Base-by-base conservation (phyloP, 2,113 vertebrate genomes). In the Dissostichus mawsoni region DNA sequence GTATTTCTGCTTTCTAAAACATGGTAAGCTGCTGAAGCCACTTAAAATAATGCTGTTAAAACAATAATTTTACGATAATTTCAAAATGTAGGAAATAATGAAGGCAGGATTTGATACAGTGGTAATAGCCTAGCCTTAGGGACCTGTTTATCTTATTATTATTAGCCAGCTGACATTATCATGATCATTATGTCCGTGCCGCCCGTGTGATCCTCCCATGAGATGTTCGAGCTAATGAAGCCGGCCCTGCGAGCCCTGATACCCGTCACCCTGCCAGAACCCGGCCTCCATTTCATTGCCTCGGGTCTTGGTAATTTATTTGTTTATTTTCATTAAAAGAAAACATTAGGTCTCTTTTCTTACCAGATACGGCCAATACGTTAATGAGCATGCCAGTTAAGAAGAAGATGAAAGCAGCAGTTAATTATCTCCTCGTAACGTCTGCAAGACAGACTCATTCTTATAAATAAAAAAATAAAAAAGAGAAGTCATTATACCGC, bases 381-480 rank as follows among this genome's bases (percentile, higher is more conserved):
- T 90, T 93, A 93, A 93, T 93, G 92, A 93, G 90, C 89, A 85
- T 86, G 92, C 84, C 91, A 90, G 91, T 91, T 90, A 91, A 92
- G 91, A 92, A 82, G 82, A 90, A 91, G 89, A 94, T 86, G 87
- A 91, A 93, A 89, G 90, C 76, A 74, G 65, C 83, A 78, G 90
- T 92, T 94, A 93, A 93, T 94, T 94, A 94, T 93, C 93, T 93
- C 81, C 84, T 58, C 74, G 23, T 90, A 92, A 89, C 78, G 85
- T 90, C 90, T 56, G 84, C 59, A 10, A 87, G 85, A 91, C 88
- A 90, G 90, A 92, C 93, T 92, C 64, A 87, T 90, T 90, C 86
- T 85, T 85, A 85, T 86, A 72, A 79, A 87, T 87, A 69, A 80
- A 72, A 90, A 69, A 81, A 77, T 59, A 75, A 87, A 90, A 72